Evolutionary conservation across 2,797 vertebrate genomes (phyloP).

Genomic region (Pempheris klunzingeri): DNA sequence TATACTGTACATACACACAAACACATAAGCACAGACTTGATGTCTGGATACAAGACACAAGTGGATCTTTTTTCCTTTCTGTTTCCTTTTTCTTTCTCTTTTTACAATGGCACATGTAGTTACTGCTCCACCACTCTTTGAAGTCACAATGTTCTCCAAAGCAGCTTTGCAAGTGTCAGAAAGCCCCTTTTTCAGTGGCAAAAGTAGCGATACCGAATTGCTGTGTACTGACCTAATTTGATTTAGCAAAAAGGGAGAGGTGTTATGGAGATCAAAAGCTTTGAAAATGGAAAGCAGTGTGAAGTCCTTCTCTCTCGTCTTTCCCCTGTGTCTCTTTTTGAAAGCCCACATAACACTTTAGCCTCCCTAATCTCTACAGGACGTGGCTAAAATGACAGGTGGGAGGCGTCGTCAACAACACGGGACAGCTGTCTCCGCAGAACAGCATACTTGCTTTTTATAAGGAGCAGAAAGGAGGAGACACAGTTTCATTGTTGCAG

Average conservation of each 20-base stretch:
- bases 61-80: slow-evolving; percentile 34
- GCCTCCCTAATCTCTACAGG: slow-evolving; percentile 41
- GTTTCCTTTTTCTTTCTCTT: slow-evolving; percentile 34
- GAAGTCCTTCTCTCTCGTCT: slow-evolving; percentile 54
- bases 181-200: slow-evolving; percentile 48
- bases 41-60: slow-evolving; percentile 44
- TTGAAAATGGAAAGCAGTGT: slow-evolving; percentile 63
- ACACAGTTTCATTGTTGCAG: slow-evolving; percentile 23
- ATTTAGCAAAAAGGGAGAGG: slow-evolving; percentile 71
- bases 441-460: slow-evolving; percentile 29
- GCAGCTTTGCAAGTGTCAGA: slow-evolving; percentile 54
- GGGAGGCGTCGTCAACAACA: slow-evolving; percentile 47
- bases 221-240: slow-evolving; percentile 75
- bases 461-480: neutral
- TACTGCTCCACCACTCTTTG: slow-evolving; percentile 63
- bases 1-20: slow-evolving; percentile 33
- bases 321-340: slow-evolving; percentile 44
- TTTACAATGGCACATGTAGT: slow-evolving; percentile 38
- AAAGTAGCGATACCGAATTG: slow-evolving; percentile 57
- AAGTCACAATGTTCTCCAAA: slow-evolving; percentile 57
- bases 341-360: slow-evolving; percentile 47
- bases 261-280: slow-evolving; percentile 70
- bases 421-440: slow-evolving; percentile 51
- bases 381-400: slow-evolving; percentile 53
- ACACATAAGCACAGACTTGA: no score